These are phyloP conservation scores for Elgaria multicarinata DNA, from an alignment of 2,113 vertebrate genomes.

Conservation along the genomic window DNA sequence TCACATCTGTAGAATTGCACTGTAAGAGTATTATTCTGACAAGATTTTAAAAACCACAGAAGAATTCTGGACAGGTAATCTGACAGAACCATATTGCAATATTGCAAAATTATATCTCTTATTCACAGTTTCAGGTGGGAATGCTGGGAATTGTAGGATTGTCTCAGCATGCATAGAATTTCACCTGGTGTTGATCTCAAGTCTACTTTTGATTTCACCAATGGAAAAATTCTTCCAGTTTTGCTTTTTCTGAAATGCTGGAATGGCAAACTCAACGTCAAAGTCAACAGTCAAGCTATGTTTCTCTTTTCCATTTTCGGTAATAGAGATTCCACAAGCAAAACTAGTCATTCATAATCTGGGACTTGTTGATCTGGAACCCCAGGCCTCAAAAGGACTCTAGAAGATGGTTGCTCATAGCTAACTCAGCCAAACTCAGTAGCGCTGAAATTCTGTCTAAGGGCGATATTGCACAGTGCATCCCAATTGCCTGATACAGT, in stretches of 20 bases:
- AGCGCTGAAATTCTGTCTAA: not conserved
- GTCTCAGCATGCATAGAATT: no score
- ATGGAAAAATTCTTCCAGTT: not conserved
- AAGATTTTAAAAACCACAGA: fast-evolving
- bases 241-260: not conserved
- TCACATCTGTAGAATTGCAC: no score
- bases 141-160: no score
- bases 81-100: not conserved
- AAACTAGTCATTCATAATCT: not conserved
- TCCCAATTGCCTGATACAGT: not conserved
- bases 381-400: not conserved
- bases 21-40: no score
- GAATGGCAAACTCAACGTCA: not conserved
- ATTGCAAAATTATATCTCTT: not conserved
- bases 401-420: not conserved
- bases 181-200: not conserved
- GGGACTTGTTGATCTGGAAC: not conserved
- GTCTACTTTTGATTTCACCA: not conserved
- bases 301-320: not conserved
- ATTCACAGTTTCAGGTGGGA: not conserved
- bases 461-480: not conserved
- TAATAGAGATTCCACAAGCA: not conserved
- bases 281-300: constrained; percentile 6
- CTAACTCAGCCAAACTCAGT: no score
- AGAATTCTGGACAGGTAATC: not conserved